phyloP scores from a whole-genome alignment of 2,797 vertebrate genomes.

The Tangara arthus region DNA sequence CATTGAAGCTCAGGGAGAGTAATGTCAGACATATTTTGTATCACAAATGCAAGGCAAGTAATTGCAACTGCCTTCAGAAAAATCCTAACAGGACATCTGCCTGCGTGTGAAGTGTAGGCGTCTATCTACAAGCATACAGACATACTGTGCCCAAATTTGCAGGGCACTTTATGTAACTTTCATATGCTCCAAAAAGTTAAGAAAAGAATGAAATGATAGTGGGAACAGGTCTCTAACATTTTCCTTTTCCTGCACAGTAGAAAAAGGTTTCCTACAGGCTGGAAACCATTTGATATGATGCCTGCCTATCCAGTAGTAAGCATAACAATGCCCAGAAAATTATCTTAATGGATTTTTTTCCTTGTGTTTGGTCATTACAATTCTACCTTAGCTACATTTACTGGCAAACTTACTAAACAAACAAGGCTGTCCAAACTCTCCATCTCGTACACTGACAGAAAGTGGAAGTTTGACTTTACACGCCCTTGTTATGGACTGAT shows the following conservation, averaged over 20 bases:
- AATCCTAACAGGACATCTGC: constrained; percentile 27
- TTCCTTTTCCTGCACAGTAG: background rate
- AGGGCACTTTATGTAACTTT: constrained; percentile 28
- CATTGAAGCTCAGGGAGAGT: background rate
- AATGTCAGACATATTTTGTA: constrained; percentile 32
- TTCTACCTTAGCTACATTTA: constrained; percentile 16
- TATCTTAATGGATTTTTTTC: background rate
- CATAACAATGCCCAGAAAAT: constrained; percentile 25
- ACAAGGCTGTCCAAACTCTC: constrained; percentile 45
- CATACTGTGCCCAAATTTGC: background rate
- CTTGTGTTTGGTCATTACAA: background rate
- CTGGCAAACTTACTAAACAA: constrained; percentile 57
- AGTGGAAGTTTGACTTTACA: constrained; percentile 46
- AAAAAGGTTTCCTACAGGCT: background rate
- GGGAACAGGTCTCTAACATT: background rate
- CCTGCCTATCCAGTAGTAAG: background rate
- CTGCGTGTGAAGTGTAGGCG: background rate
- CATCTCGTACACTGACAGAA: background rate
- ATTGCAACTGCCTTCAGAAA: constrained; percentile 21
- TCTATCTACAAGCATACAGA: background rate
- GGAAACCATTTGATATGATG: background rate
- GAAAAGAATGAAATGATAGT: background rate
- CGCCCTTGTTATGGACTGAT: constrained; percentile 35
- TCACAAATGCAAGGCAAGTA: background rate
- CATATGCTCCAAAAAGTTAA: background rate